Percentiles rank a stretch among this genome's conserved stretches.
Conservation (phyloP, 2,797 vertebrate genomes). For the Semaprochilodus insignis region DNA sequence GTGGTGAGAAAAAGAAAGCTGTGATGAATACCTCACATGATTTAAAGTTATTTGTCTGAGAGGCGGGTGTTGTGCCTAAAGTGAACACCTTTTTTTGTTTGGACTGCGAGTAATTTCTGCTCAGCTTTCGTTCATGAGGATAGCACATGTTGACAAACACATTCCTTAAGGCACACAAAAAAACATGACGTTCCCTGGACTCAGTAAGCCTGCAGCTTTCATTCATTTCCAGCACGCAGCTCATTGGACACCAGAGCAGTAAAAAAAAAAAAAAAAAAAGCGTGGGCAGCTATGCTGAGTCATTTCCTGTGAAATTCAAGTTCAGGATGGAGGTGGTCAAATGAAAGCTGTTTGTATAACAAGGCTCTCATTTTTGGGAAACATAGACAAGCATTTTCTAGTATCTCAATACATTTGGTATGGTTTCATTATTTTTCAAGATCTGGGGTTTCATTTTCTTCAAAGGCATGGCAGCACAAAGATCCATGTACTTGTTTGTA, state of each 20-base stretch:
- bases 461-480: background rate
- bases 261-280: conserved; percentile 35
- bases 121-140: conserved; percentile 7
- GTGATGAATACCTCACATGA: background rate
- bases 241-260: conserved; percentile 47
- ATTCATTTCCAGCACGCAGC: conserved; percentile 48
- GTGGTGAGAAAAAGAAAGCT: no score
- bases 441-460: background rate
- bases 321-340: conserved; percentile 47
- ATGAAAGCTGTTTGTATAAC: conserved; percentile 18
- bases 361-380: background rate
- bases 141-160: conserved; percentile 1
- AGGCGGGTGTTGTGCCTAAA: background rate
- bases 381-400: conserved; percentile 14
- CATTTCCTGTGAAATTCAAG: conserved; percentile 62
- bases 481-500: background rate
- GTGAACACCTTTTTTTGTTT: background rate
- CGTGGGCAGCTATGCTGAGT: conserved; percentile 63
- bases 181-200: conserved; percentile 22
- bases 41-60: background rate
- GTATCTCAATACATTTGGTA: background rate
- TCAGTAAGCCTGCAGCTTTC: conserved; percentile 51
- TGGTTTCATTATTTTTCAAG: background rate
- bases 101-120: background rate
- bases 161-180: conserved; percentile 24